These are phyloP conservation scores for Pungitius pungitius DNA, from an alignment of 2,113 vertebrate species.

Conservation along the genomic window DNA sequence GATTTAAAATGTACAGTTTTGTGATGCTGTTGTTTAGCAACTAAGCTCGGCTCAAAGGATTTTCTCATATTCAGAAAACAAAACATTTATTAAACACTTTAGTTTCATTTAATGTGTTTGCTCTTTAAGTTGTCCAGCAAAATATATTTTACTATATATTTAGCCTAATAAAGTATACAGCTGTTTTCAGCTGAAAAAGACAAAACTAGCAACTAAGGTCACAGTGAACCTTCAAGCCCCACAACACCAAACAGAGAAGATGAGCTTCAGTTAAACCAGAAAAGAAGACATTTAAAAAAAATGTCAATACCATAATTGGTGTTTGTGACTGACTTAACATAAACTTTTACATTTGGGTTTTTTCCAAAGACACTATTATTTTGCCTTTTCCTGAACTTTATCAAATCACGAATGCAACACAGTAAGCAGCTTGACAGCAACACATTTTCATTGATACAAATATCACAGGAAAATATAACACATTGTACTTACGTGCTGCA, in stretches of 20 bases:
- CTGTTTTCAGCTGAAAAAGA: conserved; percentile 53
- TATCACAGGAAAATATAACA: conserved; percentile 53
- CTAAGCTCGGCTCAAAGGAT: conserved; percentile 16
- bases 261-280: conserved; percentile 54
- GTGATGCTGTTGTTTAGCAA: conserved; percentile 9
- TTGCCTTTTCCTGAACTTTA: conserved; percentile 19
- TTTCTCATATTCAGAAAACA: conserved; percentile 51
- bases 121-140: conserved; percentile 17
- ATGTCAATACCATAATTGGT: conserved; percentile 29
- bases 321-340: conserved; percentile 43
- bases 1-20: conserved; percentile 21
- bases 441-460: conserved; percentile 48
- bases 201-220: conserved; percentile 65
- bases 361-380: conserved; percentile 12
- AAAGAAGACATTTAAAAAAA: conserved; percentile 42
- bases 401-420: conserved; percentile 42
- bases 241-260: conserved; percentile 64
- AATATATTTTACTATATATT: conserved; percentile 7
- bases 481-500: conserved; percentile 44
- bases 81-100: conserved; percentile 67
- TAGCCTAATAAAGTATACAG: conserved; percentile 38
- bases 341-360: conserved; percentile 49
- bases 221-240: conserved; percentile 60
- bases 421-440: conserved; percentile 34
- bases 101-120: conserved; percentile 7